phyloP scores from a whole-genome alignment of 2,888 invertebrate species.

The Eudasyphora cyanicolor region DNA sequence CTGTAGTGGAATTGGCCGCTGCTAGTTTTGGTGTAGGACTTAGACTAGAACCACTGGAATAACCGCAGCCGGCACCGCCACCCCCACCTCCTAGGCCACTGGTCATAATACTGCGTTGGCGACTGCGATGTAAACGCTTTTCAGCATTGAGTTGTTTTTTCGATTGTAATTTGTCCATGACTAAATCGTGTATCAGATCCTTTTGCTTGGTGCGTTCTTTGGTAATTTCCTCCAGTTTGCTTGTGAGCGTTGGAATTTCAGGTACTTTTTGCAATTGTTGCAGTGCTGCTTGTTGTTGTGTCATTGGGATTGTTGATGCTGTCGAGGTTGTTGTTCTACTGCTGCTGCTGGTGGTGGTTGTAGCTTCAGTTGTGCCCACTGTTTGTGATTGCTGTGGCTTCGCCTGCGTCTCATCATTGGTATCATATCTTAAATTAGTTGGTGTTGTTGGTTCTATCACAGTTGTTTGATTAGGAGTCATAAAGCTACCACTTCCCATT shows the following conservation, averaged over 20 bases:
- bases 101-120: constrained; percentile 80
- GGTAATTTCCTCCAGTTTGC: constrained; percentile 88
- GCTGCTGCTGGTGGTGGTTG: neutral
- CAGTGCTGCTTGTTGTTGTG: constrained; percentile 50
- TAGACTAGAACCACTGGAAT: constrained; percentile 75
- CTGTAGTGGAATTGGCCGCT: constrained; percentile 73
- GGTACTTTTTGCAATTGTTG: constrained; percentile 74
- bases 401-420: constrained; percentile 21
- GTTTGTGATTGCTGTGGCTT: neutral
- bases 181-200: constrained; percentile 89
- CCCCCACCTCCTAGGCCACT: constrained; percentile 65
- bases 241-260: constrained; percentile 82
- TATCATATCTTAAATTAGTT: constrained; percentile 56
- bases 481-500: constrained; percentile 66
- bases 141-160: constrained; percentile 85
- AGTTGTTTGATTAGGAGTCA: constrained; percentile 70
- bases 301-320: constrained; percentile 41
- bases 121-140: constrained; percentile 83
- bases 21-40: constrained; percentile 78
- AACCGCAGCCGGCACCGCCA: constrained; percentile 67
- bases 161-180: constrained; percentile 88
- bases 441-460: constrained; percentile 75
- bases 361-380: neutral
- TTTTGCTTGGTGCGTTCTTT: constrained; percentile 91
- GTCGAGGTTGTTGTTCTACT: constrained; percentile 51